Conservation (phyloP, 2,113 vertebrate genomes). For the Nasalis larvatus region DNA sequence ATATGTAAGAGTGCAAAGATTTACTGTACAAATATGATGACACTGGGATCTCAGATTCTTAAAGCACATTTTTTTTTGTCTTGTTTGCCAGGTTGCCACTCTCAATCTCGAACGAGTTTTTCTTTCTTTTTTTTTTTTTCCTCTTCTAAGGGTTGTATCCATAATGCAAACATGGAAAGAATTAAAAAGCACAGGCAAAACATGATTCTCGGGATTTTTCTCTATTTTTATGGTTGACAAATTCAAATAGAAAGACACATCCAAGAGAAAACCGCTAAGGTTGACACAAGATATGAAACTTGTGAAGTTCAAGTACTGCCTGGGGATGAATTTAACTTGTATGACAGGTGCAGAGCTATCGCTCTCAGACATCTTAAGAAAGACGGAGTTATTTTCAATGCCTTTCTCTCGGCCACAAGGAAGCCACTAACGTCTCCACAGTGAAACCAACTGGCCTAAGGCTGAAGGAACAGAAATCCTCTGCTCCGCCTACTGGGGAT, state of each 20-base stretch:
- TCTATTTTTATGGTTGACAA: background rate
- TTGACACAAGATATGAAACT: slow-evolving; percentile 2
- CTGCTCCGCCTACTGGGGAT: slow-evolving; percentile 61
- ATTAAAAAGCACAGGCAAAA: slow-evolving; percentile 30
- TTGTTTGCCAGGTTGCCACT: background rate
- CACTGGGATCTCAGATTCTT: background rate
- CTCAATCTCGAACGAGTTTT: background rate
- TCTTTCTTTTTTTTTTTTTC: background rate
- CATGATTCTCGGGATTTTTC: slow-evolving; percentile 1
- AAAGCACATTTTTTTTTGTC: background rate
- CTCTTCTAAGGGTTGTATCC: background rate
- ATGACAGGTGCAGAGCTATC: background rate
- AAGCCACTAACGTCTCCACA: background rate
- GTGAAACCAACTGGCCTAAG: background rate
- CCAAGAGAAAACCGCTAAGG: background rate
- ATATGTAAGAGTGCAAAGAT: slow-evolving; percentile 9
- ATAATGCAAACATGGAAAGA: slow-evolving; percentile 24
- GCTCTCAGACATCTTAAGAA: background rate
- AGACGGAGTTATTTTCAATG: slow-evolving; percentile 2
- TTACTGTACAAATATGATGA: background rate
- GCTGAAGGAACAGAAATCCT: background rate
- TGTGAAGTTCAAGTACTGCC: background rate
- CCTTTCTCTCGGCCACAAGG: background rate
- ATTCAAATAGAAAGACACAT: slow-evolving; percentile 14
- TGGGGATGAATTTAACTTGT: background rate